Evolutionary conservation across 2,888 invertebrate genomes (phyloP), one percentile per base, ranked within the genome.

Genomic region (Atethmia centrago): DNA sequence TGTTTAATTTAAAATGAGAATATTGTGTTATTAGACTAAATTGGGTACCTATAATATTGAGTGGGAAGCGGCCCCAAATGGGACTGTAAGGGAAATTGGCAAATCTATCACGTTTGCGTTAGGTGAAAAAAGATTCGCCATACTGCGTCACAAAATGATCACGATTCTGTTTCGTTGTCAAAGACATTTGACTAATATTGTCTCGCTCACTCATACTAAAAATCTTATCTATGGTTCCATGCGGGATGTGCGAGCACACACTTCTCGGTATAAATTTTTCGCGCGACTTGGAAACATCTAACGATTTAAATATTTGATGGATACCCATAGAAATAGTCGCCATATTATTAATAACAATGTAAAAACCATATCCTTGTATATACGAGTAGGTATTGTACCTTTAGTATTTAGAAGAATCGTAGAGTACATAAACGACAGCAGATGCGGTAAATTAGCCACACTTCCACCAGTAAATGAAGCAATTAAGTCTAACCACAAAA

Each of bases 401-500:
- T 10, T 25, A 40, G 19, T 21, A 53, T 3, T 21, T 10, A 45
- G 14, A 70, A 45, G 40, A 31, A 31, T 25, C 47, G 5, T 2
- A 49, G 14, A 49, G 14, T 66, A 7, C 9, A 61, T 9, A 49
- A 49, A 51, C 14, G 19, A 36, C 42, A 49, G 49, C 21, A 62
- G 53, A 61, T 31, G 47, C 56, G 55, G 14, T 28, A 14, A 49
- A 56, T 56, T 51, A 49, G 4, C 36, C 12, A 45, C n/a, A 40
- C 25, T 42, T 45, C 14, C 55, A 74, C 42, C 28, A 49, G 12
- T 62, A 65, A 61, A 31, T 47, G 25, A 63, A 51, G 58, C 42
- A 77, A 67, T 67, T 64, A 66, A 49, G n/a, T 56, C n/a, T 16
- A 21, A 14, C 56, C 62, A 53, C 55, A 51, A 61, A 77, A 72